Base-by-base conservation (phyloP, 2,113 vertebrate genomes). In the Colaptes auratus region DNA sequence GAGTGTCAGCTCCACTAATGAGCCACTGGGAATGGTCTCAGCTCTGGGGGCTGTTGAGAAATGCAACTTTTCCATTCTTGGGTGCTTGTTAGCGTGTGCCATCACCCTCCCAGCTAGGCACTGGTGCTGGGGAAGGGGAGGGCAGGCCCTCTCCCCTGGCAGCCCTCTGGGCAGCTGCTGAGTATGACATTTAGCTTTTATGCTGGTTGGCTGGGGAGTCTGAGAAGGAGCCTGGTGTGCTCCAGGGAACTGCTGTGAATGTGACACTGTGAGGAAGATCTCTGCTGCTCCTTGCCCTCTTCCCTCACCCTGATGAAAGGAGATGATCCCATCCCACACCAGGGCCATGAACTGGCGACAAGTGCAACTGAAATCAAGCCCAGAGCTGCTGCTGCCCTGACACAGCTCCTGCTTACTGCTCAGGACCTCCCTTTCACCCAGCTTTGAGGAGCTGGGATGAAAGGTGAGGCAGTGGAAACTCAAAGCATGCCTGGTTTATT, bases 401-500 rank as follows among this genome's bases (percentile, higher is more conserved):
- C 71, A 44, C 58, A 56, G 79, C 73, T 84, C 86, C 69, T 0
- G 3, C 67, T 89, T 24, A 0, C 48, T 0, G 5, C 53, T 80
- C 80, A 61, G 89, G 76, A 88, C 63, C 88, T 95, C 82, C 85
- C 64, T 64, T 80, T 25, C 16, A 1, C 0, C 2, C 1, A 0
- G 75, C 95, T 96, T 95, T 90, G 93, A 94, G 90, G 77, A 81
- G 69, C 3, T 0, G n/a, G 85, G 93, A 96, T 92, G 91, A 95
- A 95, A 96, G 95, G 75, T 78, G 20, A n/a, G 69, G 48, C 20
- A 35, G 65, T 91, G 82, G 72, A 83, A 95, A 79, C 89, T 93
- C 87, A 92, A 86, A 95, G 75, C 85, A 30, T 0, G 90, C 88
- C 94, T 94, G 90, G 92, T 95, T 96, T 96, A 82, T 96, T 96